These are phyloP conservation scores for Holcopasites calliopsidis DNA, from an alignment of 1,140 invertebrate genomes.

Conservation along the genomic window DNA sequence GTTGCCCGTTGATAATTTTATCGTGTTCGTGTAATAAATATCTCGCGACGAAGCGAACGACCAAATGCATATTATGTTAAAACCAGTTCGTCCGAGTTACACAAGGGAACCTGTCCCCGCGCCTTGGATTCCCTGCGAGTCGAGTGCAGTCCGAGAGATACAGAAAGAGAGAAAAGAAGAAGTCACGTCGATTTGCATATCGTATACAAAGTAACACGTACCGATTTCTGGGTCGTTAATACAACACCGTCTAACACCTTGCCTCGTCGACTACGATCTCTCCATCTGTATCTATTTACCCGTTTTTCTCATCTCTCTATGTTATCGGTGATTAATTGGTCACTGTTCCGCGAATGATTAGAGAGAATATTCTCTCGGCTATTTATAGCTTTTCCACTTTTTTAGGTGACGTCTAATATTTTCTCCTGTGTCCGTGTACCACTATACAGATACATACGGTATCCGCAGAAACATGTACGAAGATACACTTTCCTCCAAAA, in stretches of 20 bases:
- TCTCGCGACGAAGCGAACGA: neutral
- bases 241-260: constrained; percentile 1
- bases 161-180: neutral
- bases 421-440: too few species aligned
- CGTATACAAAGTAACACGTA: constrained; percentile 17
- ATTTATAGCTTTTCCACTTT: too few species aligned
- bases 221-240: constrained; percentile 1
- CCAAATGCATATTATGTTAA: constrained; percentile 37
- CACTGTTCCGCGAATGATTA: neutral
- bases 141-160: neutral
- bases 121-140: neutral
- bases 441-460: too few species aligned
- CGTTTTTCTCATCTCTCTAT: neutral
- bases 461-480: too few species aligned
- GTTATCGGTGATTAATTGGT: neutral
- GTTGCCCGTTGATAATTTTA: constrained; percentile 32
- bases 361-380: neutral
- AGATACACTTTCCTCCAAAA: too few species aligned
- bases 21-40: constrained; percentile 27
- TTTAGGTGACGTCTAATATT: too few species aligned
- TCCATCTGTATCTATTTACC: neutral
- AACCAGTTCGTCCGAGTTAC: constrained; percentile 32
- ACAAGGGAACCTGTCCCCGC: constrained; percentile 33
- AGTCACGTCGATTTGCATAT: constrained; percentile 20
- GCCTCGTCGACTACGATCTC: neutral